phyloP scores from a whole-genome alignment of 2,113 vertebrate genomes.

The Tachysurus fulvidraco region DNA sequence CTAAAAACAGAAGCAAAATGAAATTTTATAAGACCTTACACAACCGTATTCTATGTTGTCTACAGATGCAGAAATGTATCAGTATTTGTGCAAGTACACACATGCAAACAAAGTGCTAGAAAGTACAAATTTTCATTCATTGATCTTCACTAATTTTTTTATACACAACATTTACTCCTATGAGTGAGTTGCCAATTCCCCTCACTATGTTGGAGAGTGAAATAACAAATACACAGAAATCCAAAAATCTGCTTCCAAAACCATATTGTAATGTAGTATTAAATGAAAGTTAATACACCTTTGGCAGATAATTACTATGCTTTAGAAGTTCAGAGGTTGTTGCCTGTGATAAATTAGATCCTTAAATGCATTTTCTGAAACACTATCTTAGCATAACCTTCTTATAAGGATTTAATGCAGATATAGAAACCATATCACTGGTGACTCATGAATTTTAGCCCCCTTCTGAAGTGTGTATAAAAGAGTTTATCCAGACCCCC shows the following conservation, averaged over 20 bases:
- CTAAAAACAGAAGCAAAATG: not conserved
- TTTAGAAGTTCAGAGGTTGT: not conserved
- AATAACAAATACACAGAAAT: not conserved
- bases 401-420: not conserved
- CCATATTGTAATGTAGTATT: not conserved
- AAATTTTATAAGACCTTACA: not conserved
- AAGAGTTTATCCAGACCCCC: not conserved
- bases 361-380: not conserved
- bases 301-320: conserved; percentile 7
- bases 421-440: conserved; percentile 21
- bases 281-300: not conserved
- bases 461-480: conserved; percentile 12
- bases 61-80: not conserved
- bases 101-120: not conserved
- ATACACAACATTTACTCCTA: not conserved
- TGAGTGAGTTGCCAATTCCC: not conserved
- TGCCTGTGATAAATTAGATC: not conserved
- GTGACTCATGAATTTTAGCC: not conserved
- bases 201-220: not conserved
- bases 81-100: not conserved
- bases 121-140: not conserved
- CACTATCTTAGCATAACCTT: not conserved
- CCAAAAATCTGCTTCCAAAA: not conserved
- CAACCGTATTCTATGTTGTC: not conserved
- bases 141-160: not conserved